Base-by-base conservation (phyloP, 1,140 invertebrate genomes). In the Caenorhabditis tropicalis region DNA sequence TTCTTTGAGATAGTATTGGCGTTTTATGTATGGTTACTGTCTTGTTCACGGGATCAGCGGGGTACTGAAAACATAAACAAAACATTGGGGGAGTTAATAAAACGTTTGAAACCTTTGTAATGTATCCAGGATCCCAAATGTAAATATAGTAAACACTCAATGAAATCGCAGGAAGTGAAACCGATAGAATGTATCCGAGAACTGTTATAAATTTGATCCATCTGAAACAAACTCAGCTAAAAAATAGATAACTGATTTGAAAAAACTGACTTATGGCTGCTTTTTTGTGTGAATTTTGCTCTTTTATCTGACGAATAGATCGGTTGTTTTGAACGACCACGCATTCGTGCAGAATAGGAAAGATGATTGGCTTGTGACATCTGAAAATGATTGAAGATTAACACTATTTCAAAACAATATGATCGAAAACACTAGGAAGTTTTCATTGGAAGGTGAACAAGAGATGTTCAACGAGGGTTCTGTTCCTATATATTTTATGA, bases 101-200 rank as follows among this genome's bases (percentile, higher is more conserved):
- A 4, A 29, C 7, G 1, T 9, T 27, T 12, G 19, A 36, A 7
- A 87, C 86, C 82, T 85, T 87, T 2, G 65, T 58, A 10, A 87
- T 87, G 24, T 87, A 87, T 65, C 93, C 94, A 0, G 96, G 95
- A 91, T 96, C 94, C 96, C 96, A 98, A 85, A 98, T 94, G 91
- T 98, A 96, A 85, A 96, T 95, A 92, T 98, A 98, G 92, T 98
- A 98, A 15, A 97, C 93, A 0, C 96, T 97, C 31, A 98, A 93
- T 91, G 98, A 95, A 86, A 98, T 96, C 6, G 96, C 96, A 0
- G 96, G 96, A 85, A 97, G 92, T 16, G 96, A 98, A 83, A 98
- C 96, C 87, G 95, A 96, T 89, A 98, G 94, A 79, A 98, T 94
- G 92, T 98, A 98, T 10, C 96, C 96, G 85, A 98, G 94, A 43